Evolutionary conservation across 2,888 invertebrate genomes (phyloP), one percentile per base, ranked within the genome.

Genomic region (Acleris literana): DNA sequence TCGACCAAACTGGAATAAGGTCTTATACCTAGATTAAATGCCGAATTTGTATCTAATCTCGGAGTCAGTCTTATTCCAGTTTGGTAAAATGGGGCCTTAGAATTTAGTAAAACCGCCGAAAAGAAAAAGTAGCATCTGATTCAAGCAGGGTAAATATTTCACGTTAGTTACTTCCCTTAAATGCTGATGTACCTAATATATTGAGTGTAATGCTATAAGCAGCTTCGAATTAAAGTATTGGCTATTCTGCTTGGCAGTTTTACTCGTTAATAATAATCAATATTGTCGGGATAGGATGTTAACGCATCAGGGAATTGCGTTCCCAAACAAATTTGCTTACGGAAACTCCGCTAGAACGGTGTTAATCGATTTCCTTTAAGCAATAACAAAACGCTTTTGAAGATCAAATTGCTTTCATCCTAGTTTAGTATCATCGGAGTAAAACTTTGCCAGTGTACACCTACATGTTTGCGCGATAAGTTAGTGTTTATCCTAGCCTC

Each of bases 301-400:
- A 61, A 64, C 49, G 65, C 55, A 55, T 65, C 55, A 48, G 60
- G 49, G 60, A 65, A 65, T 60, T 60, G 43, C 64, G 59, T 60
- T 65, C 60, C 60, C 59, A 65, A 65, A 64, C 64, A 64, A 65
- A 65, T 65, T 65, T 65, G 65, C 65, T 61, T 65, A 61, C 65
- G 65, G 60, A 65, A 65, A 65, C 58, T 59, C 59, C 59, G 33
- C 33, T 65, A 39, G 20, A 60, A 61, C 55, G 55, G 60, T 61
- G 65, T 65, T 65, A 65, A 65, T 65, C 65, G 65, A 61, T 65
- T 65, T 65, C 56, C 55, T 55, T 65, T 44, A 20, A 44, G 51
- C 65, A 51, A 56, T 56, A 65, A 65, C 55, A 51, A 61, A 65
- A 65, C 56, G 60, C 51, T 65, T 65, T 65, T 61, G 60, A 65